Evolutionary conservation across 1,140 invertebrate genomes (phyloP).

Genomic region (Cataglyphis hispanica): DNA sequence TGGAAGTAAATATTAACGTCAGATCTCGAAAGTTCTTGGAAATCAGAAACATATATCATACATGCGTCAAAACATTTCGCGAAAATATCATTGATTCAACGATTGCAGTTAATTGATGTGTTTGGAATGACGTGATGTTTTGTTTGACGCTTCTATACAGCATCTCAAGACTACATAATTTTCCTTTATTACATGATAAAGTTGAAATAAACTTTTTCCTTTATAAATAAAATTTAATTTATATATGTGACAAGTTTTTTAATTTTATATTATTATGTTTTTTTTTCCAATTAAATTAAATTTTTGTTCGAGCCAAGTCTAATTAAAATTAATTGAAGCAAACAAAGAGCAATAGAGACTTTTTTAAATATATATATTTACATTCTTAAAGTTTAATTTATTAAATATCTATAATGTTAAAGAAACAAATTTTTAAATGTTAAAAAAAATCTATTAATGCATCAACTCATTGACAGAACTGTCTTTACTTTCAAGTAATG

Average conservation of each 20-base stretch:
- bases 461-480: neutral
- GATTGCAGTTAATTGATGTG: neutral
- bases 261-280: neutral
- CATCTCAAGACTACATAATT: neutral
- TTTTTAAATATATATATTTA: neutral
- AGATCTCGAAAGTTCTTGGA: conserved; percentile 29
- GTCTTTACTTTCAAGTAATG: neutral
- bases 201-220: neutral
- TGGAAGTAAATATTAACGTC: conserved; percentile 1
- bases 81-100: neutral
- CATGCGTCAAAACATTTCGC: conserved; percentile 9
- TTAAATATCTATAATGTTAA: neutral
- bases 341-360: neutral
- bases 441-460: neutral
- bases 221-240: too few relatives aligned
- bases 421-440: neutral
- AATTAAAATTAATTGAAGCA: conserved; percentile 12
- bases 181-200: neutral
- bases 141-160: neutral
- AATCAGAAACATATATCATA: conserved; percentile 1
- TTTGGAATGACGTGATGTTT: conserved; percentile 2
- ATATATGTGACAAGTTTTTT: neutral
- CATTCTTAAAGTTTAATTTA: neutral
- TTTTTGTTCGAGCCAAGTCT: neutral
- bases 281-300: neutral